Base-by-base conservation (phyloP, 1,140 invertebrate genomes). In the Magallana gigas region DNA sequence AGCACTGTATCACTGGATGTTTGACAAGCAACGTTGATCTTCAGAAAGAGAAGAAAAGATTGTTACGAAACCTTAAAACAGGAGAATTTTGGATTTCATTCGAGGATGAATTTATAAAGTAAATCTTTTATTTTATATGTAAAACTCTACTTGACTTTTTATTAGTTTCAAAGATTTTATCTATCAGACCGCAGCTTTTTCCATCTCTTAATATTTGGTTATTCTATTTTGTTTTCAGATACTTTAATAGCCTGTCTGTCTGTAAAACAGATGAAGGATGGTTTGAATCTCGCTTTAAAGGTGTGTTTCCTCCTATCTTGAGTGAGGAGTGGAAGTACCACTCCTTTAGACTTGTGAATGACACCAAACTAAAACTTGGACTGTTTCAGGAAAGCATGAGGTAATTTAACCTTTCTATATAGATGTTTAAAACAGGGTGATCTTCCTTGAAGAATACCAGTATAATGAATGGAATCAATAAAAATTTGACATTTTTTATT, bases 41-140 rank as follows among this genome's bases (percentile, higher is more conserved):
- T 12, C 23, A 76, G 9, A 29, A 76, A 29, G 68, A 76, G 23
- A 76, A 29, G 36, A 76, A 29, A 29, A 71, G 36, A 23, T 29
- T 71, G 23, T 23, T 36, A 5, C 18, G 68, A 11, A 36, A 71
- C 23, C 68, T 71, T 8, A 71, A 29, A 29, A 76, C 29, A 76
- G 68, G 68, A 76, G 23, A 76, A 29, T 76, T 76, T 23, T 76
- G 68, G 68, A 76, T 76, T 76, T 76, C 36, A 76, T 76, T 76
- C 36, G 68, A 76, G 29, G 68, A 76, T 29, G 68, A 76, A 29
- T 76, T 76, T 76, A 76, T 76, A 29, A 36, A 76, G 68, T 76
- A 76, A 11, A 12, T 29, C 0, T 48, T 48, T 48, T 1, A 5
- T 4, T 48, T 48, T 48, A 48, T 48, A 48, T 48, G 36, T 48